Evolutionary conservation across 37 sponge, comb jelly and placozoan genomes (phyloP).

Genomic region (Theonella swinhoei): DNA sequence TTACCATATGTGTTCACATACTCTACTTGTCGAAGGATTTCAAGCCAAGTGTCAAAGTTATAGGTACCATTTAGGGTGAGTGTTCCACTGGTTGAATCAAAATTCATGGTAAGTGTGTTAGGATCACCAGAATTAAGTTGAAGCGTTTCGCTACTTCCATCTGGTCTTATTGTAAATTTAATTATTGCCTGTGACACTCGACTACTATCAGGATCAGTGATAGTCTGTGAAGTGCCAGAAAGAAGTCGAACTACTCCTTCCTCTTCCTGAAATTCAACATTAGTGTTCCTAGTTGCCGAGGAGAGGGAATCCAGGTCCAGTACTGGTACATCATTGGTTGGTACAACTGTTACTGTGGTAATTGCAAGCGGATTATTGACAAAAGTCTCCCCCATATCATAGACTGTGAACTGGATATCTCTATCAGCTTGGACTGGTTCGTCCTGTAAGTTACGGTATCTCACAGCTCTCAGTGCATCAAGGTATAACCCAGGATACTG

Average conservation of each 20-base stretch:
- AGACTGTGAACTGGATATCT: slow-evolving; percentile 38
- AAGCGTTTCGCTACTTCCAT: slow-evolving; percentile 60
- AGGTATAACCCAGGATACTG: slow-evolving; percentile 34
- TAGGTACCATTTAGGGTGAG: slow-evolving; percentile 20
- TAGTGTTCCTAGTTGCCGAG: slow-evolving; percentile 6
- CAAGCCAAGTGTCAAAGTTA: slow-evolving; percentile 11
- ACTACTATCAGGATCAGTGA: slow-evolving; percentile 63
- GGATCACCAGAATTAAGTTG: background rate
- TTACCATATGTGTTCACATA: slow-evolving; percentile 37
- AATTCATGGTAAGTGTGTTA: background rate
- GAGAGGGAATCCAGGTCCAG: slow-evolving; percentile 40
- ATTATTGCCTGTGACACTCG: slow-evolving; percentile 18
- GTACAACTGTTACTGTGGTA: slow-evolving; percentile 44
- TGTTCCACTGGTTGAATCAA: slow-evolving; percentile 11
- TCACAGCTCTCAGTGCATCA: slow-evolving; percentile 32
- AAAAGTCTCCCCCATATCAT: slow-evolving; percentile 20
- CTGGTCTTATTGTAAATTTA: slow-evolving; percentile 20
- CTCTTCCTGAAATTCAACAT: slow-evolving; percentile 21
- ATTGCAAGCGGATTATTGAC: slow-evolving; percentile 35
- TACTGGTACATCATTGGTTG: slow-evolving; percentile 69
- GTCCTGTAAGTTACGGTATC: slow-evolving; percentile 37
- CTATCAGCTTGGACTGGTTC: slow-evolving; percentile 19
- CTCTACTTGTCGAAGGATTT: slow-evolving; percentile 26
- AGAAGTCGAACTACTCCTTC: slow-evolving; percentile 32
- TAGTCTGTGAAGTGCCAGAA: background rate